phyloP scores from a whole-genome alignment of 2,888 invertebrate genomes.

The Sinelater perroti region DNA sequence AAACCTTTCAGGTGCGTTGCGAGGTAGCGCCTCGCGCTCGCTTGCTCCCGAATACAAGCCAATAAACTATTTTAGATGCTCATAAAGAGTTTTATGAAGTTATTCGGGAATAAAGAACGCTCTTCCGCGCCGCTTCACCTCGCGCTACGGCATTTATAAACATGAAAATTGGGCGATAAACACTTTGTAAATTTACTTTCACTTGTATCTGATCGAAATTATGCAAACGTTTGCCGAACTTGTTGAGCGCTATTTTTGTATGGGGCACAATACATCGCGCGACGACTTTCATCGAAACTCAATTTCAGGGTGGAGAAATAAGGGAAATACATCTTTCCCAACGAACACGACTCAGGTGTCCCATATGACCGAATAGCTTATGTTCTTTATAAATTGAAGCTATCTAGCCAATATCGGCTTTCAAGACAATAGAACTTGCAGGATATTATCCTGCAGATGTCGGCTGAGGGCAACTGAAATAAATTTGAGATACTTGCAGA shows the following conservation, averaged over 20 bases:
- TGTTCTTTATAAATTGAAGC: slow-evolving; percentile 46
- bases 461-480: slow-evolving; percentile 30
- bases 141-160: slow-evolving; percentile 23
- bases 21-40: neutral
- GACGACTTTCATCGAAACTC: slow-evolving; percentile 9
- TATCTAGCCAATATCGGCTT: slow-evolving; percentile 41
- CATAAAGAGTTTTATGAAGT: slow-evolving; percentile 33
- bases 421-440: slow-evolving; percentile 33
- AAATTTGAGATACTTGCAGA: neutral
- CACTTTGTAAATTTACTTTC: slow-evolving; percentile 32
- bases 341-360: slow-evolving; percentile 43
- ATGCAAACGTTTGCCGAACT: slow-evolving; percentile 29
- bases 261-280: slow-evolving; percentile 4
- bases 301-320: slow-evolving; percentile 12
- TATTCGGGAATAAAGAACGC: slow-evolving; percentile 26
- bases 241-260: slow-evolving; percentile 29
- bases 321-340: slow-evolving; percentile 18
- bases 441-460: slow-evolving; percentile 33
- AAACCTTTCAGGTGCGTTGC: slow-evolving; percentile 2
- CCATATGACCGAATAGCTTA: slow-evolving; percentile 44
- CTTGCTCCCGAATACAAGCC: slow-evolving; percentile 1
- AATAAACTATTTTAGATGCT: slow-evolving; percentile 30
- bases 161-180: slow-evolving; percentile 32
- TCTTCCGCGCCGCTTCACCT: slow-evolving; percentile 19
- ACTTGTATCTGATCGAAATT: slow-evolving; percentile 32